Evolutionary conservation across 2,113 vertebrate species (phyloP).

Genomic region (Corvus cornix): DNA sequence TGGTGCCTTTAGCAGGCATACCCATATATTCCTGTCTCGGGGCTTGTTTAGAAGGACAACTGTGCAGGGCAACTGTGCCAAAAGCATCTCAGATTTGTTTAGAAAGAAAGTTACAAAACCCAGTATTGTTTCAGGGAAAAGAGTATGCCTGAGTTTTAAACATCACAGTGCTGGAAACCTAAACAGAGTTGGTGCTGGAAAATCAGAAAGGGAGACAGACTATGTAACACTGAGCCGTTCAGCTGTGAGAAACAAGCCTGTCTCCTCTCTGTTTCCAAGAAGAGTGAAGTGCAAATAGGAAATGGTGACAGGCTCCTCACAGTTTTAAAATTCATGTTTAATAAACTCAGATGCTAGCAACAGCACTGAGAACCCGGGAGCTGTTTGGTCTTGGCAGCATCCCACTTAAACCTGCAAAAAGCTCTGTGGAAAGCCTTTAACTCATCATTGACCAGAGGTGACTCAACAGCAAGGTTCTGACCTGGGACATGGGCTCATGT

Average conservation of each 20-base stretch:
- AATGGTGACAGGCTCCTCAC: constrained; percentile 49
- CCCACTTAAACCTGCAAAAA: not conserved
- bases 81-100: constrained; percentile 52
- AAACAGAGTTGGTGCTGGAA: constrained; percentile 44
- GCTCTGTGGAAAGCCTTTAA: not conserved
- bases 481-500: fast-evolving
- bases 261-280: constrained; percentile 20
- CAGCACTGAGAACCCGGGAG: not conserved
- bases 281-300: constrained; percentile 52
- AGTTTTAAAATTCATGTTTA: constrained; percentile 31
- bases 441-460: not conserved
- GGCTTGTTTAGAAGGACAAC: not conserved
- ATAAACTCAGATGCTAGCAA: constrained; percentile 41
- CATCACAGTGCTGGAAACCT: constrained; percentile 41
- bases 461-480: not conserved
- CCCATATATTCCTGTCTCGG: not conserved
- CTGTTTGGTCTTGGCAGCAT: not conserved
- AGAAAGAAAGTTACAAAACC: constrained; percentile 57
- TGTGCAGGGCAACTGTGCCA: not conserved
- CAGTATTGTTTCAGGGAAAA: constrained; percentile 57
- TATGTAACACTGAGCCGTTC: not conserved
- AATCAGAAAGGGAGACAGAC: constrained; percentile 1
- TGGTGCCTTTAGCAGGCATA: not conserved
- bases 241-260: not conserved
- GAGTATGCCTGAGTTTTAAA: constrained; percentile 42